Base-by-base conservation (phyloP, 2,888 invertebrate genomes). In the Noctua pronuba region DNA sequence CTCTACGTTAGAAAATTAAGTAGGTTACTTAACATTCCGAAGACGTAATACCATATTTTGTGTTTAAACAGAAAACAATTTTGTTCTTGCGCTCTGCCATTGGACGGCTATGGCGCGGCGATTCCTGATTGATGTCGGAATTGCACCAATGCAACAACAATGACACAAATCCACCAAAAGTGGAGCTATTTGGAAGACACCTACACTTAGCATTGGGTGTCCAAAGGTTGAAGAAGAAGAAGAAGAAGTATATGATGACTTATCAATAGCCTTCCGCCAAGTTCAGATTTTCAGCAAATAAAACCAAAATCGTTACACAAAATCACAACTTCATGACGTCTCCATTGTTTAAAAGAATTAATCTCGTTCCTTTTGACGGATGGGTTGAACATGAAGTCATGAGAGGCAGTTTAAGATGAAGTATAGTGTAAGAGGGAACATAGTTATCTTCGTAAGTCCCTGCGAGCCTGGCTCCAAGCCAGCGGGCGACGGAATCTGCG, bases 401-500 rank as follows among this genome's bases (percentile, higher is more conserved):
- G 85, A 87, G 85, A 83, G 84, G 69, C 76, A 80, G 85, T 89
- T 82, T 82, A 84, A 83, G 73, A 81, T 84, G 82, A 83, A 84
- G 86, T 83, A 83, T 81, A 68, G 84, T 81, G 79, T 79, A 86
- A 80, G 70, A 82, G 79, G 82, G 82, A 79, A 84, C 74, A 80
- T 77, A 76, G 82, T 86, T 86, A 85, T 86, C 75, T 83, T 81
- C 44, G 75, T 82, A 80, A 81, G 89, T 83, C 82, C 66, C 76
- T 77, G 82, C 68, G 69, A 79, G 76, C 24, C 89, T 90, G 90
- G 90, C 86, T 77, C 41, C 60, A 41, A 75, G 90, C 90, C 90
- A 90, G 80, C 78, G 73, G 75, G 75, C 81, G 81, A 81, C 80
- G 74, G 82, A 76, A 83, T 83, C 80, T 80, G 80, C 77, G 80